Evolutionary conservation across 2,113 vertebrate species (phyloP), one percentile per base, ranked within the genome.

Genomic region (Sylvia atricapilla): DNA sequence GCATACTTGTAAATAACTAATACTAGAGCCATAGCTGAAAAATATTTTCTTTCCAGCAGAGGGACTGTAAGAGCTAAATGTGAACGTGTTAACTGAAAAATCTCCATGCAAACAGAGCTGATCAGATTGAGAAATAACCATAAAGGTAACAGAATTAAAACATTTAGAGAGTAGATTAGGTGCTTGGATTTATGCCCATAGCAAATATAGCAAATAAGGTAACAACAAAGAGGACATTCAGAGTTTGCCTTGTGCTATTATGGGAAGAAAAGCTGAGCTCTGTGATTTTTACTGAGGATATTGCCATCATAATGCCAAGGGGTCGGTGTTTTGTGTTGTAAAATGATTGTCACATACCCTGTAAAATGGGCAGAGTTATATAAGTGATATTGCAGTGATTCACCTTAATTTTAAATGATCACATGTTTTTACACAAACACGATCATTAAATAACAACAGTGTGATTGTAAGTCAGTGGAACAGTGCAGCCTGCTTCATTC

Each of bases 31-130:
- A 25, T 46, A 27, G 25, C 43, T 31, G 67, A 96, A 91, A 94
- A 86, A 8, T 50, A 35, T 70, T 92, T 93, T 81, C 17, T 60
- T 90, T 82, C 73, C 64, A 94, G 37, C 19, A 93, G 63, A 91
- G 18, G 80, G 24, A 74, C 73, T 55, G 18, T 52, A 72, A 80
- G 46, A 75, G 28, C 41, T 88, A 91, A 88, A 95, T 68, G 41
- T 83, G 44, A 93, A 85, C 66, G 13, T 80, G n/a, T 91, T 93
- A 88, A 70, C 91, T 83, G 79, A 96, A 94, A n/a, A 72, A 64
- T 60, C 13, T 84, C 22, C 21, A 53, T 76, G 22, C 69, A 95
- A 95, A 84, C 33, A 87, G 8, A 74, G 9, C 25, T 44, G 66
- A 81, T 89, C 33, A 59, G 31, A 86, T 83, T 89, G 66, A 30